Base-by-base conservation (phyloP, 2,888 invertebrate genomes). In the Aporophyla lueneburgensis region DNA sequence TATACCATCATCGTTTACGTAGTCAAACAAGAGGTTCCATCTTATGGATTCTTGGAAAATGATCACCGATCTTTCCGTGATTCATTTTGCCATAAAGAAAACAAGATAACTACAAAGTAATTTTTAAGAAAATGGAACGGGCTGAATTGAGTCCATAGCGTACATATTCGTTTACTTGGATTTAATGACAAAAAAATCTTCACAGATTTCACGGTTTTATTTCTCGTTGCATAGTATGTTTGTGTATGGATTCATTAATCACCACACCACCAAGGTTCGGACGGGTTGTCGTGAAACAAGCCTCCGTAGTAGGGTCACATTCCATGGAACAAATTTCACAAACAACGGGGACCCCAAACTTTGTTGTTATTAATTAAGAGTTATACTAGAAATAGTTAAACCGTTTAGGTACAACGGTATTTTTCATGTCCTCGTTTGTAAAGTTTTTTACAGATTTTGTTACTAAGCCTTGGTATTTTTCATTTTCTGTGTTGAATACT, bases 321-420 rank as follows among this genome's bases (percentile, higher is more conserved):
- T 88, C 78, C 86, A 83, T 79, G 72, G 69, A 85, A 81, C 86
- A 74, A 89, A 84, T 84, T 89, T 87, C 80, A 80, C 78, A 78
- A 88, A 83, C 88, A 84, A 81, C 83, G 33, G 74, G 73, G 78
- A 68, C 87, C 70, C 77, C 66, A 85, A 86, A 88, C 72, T 88
- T 87, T 86, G 80, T 85, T 81, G 86, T 89, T 85, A 88, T 82
- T 89, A 87, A 89, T 88, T 87, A 87, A 87, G 88, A 88, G 88
- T 86, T 88, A 67, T 63, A 81, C 83, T 83, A 78, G 82, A 88
- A 88, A 86, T 84, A 79, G 84, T 88, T 85, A 54, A 78, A 73
- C 43, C 69, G 74, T 81, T 86, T 86, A 67, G 33, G 4, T 67
- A 81, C 67, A 59, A 66, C 46, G 56, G 59, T 43, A 71, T 85